These are phyloP conservation scores for Leptinotarsa lineolata DNA, from an alignment of 1,140 invertebrate species.

Conservation along the genomic window DNA sequence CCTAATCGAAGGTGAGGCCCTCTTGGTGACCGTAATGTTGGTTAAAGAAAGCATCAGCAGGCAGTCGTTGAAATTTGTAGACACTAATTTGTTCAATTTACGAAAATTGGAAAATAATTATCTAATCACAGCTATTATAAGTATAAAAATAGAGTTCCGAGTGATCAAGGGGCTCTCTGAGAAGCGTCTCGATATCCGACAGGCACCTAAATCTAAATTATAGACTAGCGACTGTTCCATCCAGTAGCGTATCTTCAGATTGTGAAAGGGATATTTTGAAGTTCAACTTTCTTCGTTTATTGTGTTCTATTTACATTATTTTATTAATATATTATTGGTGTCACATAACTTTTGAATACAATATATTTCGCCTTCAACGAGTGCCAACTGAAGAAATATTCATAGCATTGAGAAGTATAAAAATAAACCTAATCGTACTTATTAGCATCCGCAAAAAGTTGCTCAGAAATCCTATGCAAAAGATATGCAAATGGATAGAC, in stretches of 20 bases:
- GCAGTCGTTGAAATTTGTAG: neutral
- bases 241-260: neutral
- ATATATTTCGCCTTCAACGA: too few species aligned
- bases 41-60: neutral
- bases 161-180: neutral
- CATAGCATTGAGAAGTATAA: too few species aligned
- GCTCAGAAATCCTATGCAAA: too few species aligned
- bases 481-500: too few species aligned
- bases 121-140: conserved; percentile 8
- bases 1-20: neutral
- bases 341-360: too few species aligned
- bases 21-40: neutral
- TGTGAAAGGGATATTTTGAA: too few species aligned
- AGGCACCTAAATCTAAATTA: conserved; percentile 1
- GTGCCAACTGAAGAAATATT: too few species aligned
- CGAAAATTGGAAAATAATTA: conserved; percentile 9
- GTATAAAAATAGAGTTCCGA: neutral
- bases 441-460: too few species aligned
- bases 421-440: too few species aligned
- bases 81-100: conserved; percentile 9
- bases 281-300: too few species aligned
- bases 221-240: neutral
- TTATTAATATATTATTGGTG: too few species aligned
- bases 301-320: too few species aligned
- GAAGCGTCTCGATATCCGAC: neutral